A percentile compares a stretch with the other conserved stretches of the same genome.
Conservation (phyloP, 2,113 vertebrate genomes). For the Hoplias malabaricus region DNA sequence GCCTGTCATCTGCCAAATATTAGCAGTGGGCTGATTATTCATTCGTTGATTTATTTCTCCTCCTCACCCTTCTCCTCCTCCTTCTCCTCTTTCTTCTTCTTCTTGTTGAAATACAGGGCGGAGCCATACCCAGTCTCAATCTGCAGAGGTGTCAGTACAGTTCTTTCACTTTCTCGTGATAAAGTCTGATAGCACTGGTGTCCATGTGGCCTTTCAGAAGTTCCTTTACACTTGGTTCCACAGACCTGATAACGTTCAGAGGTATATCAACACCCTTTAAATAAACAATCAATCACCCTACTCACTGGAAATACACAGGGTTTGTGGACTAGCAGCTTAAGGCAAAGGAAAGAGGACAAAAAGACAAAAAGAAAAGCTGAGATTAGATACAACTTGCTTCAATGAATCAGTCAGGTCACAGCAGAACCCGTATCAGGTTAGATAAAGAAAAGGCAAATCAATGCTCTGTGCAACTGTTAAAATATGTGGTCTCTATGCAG, state of each 20-base stretch:
- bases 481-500: not conserved
- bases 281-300: slow-evolving; percentile 17
- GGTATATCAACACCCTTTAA: slow-evolving; percentile 32
- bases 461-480: not conserved
- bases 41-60: no score
- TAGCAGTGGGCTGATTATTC: no score
- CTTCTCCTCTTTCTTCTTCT: not conserved
- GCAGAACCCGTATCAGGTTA: slow-evolving; percentile 10
- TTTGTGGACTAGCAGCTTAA: not conserved
- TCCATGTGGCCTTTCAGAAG: not conserved
- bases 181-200: not conserved
- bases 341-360: not conserved
- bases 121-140: not conserved
- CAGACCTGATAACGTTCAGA: not conserved
- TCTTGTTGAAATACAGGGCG: not conserved
- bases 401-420: not conserved
- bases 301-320: not conserved
- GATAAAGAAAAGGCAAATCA: not conserved
- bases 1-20: no score
- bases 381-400: slow-evolving; percentile 36
- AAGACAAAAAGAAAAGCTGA: not conserved
- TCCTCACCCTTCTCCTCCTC: not conserved
- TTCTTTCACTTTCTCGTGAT: not conserved
- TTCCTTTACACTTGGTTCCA: not conserved
- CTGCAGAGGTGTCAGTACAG: not conserved